These are phyloP conservation scores for Mythimna impura DNA, from an alignment of 2,888 invertebrate genomes.

Conservation along the genomic window DNA sequence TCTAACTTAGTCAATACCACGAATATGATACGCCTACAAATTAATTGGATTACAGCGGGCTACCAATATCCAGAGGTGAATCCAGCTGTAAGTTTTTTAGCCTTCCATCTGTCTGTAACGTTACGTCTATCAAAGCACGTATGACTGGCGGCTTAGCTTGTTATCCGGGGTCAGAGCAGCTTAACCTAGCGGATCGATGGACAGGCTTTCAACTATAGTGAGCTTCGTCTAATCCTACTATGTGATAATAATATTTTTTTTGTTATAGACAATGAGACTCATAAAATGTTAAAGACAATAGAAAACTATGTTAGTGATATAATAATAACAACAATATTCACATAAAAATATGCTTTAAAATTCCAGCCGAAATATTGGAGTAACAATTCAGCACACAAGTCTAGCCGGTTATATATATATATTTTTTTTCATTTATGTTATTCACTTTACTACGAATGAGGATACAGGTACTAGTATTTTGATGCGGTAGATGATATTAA, in stretches of 20 bases:
- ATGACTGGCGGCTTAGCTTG: slow-evolving; percentile 43
- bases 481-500: background rate
- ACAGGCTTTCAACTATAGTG: slow-evolving; percentile 18
- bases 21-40: background rate
- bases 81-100: slow-evolving; percentile 20
- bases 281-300: too few species aligned
- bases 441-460: too few species aligned
- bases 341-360: too few species aligned
- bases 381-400: background rate
- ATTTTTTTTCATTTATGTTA: too few species aligned
- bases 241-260: background rate
- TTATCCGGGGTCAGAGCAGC: slow-evolving; percentile 39
- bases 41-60: slow-evolving; percentile 3
- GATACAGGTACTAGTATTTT: background rate
- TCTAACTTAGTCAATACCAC: background rate
- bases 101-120: slow-evolving; percentile 2
- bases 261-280: background rate
- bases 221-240: slow-evolving; percentile 5
- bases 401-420: too few species aligned
- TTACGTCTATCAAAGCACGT: slow-evolving; percentile 41
- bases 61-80: background rate
- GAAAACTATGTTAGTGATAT: too few species aligned
- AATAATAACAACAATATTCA: too few species aligned
- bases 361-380: too few species aligned
- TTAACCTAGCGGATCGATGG: slow-evolving; percentile 32